Conservation (phyloP, 2,113 vertebrate species). For the Peromyscus leucopus region DNA sequence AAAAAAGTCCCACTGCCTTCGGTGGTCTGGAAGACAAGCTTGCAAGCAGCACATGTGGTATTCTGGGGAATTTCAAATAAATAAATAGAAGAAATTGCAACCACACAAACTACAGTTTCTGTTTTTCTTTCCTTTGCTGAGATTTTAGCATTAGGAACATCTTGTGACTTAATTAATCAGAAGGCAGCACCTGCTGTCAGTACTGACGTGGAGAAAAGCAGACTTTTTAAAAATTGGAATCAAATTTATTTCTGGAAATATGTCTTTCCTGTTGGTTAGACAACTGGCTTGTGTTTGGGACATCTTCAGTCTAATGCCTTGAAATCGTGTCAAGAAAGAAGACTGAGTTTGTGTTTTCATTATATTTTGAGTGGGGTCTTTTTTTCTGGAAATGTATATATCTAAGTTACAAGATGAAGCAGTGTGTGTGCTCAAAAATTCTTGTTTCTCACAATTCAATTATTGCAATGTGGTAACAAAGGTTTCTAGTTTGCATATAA, state of each 20-base stretch:
- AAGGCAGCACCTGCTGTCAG: conserved; percentile 48
- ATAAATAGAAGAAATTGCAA: conserved; percentile 40
- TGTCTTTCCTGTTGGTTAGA: conserved; percentile 49
- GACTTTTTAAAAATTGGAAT: not conserved
- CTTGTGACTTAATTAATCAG: conserved; percentile 72
- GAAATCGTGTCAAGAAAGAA: conserved; percentile 62
- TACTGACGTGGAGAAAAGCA: not conserved
- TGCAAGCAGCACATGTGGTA: conserved; percentile 80
- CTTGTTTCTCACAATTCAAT: not conserved
- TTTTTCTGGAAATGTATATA: conserved; percentile 16
- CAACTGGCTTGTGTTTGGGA: conserved; percentile 49
- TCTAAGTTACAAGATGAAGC: conserved; percentile 33
- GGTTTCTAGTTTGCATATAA: not conserved
- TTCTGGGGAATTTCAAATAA: conserved; percentile 78
- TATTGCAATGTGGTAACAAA: conserved; percentile 9
- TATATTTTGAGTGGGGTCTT: not conserved
- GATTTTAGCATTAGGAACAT: conserved; percentile 69
- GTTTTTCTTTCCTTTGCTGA: conserved; percentile 61
- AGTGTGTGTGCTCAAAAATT: not conserved
- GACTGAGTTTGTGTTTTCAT: not conserved
- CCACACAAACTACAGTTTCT: conserved; percentile 9
- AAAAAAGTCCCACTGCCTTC: conserved; percentile 78
- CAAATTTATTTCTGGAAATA: conserved; percentile 42
- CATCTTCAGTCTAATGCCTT: conserved; percentile 52
- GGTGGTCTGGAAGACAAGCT: conserved; percentile 90